Evolutionary conservation across 2,888 invertebrate genomes (phyloP).

Genomic region (Dasypogon diadema): DNA sequence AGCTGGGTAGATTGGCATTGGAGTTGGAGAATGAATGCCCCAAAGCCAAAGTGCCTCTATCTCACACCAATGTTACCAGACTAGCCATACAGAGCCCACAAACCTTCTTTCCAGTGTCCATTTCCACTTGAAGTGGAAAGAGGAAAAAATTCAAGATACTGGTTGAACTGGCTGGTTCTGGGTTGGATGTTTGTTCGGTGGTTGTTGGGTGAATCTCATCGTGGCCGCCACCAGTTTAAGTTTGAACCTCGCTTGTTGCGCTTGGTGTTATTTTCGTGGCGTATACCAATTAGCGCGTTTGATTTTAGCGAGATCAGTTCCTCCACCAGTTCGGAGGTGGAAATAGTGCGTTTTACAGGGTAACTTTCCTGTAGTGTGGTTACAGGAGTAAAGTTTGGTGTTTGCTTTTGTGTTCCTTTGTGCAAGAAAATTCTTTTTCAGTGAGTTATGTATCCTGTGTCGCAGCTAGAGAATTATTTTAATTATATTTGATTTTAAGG

Average conservation of each 20-base stretch:
- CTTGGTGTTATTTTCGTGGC: conserved; percentile 21
- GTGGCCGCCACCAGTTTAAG: conserved; percentile 34
- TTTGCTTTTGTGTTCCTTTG: no score
- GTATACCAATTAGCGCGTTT: conserved; percentile 8
- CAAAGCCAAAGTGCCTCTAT: no score
- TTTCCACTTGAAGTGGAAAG: not conserved
- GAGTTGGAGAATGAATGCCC: no score
- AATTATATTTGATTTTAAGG: no score
- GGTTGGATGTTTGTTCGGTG: not conserved
- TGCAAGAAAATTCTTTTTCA: no score
- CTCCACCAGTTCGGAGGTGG: not conserved
- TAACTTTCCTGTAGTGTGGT: no score
- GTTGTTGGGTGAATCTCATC: not conserved
- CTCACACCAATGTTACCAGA: not conserved
- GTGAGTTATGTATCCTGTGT: no score
- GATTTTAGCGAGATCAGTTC: not conserved
- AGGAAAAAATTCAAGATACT: not conserved
- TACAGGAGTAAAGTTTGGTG: no score
- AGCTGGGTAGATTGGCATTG: no score
- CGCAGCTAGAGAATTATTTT: no score
- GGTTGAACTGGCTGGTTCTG: not conserved
- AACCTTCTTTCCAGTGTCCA: conserved; percentile 5
- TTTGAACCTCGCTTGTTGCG: conserved; percentile 46
- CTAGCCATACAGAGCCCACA: not conserved
- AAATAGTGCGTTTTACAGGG: no score